Evolutionary conservation across 2,797 vertebrate species (phyloP).

Genomic region (Amniataba percoides): DNA sequence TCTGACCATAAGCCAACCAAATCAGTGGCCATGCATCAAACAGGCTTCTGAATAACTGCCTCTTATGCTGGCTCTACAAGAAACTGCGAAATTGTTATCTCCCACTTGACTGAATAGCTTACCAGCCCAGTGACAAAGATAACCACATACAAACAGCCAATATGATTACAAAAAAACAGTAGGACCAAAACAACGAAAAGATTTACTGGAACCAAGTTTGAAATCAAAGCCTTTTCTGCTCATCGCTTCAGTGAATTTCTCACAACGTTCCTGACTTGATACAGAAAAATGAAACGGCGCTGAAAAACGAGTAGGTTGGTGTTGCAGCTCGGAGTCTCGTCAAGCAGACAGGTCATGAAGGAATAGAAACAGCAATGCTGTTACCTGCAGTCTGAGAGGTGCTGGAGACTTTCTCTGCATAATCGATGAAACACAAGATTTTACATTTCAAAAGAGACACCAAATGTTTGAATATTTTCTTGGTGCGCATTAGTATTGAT

Average conservation of each 20-base stretch:
- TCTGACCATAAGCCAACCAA: slow-evolving; percentile 44
- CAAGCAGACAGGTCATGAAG: slow-evolving; percentile 9
- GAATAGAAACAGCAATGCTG: slow-evolving; percentile 3
- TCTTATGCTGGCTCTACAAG: slow-evolving; percentile 12
- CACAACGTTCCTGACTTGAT: slow-evolving; percentile 14
- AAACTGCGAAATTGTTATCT: slow-evolving; percentile 34
- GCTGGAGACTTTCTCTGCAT: neutral
- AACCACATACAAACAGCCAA: slow-evolving; percentile 8
- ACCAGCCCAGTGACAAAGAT: slow-evolving; percentile 14
- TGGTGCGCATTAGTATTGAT: neutral
- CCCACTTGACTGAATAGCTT: slow-evolving; percentile 15
- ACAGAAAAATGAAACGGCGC: slow-evolving; percentile 31
- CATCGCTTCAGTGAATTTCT: slow-evolving; percentile 25
- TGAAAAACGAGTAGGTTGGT: slow-evolving; percentile 21
- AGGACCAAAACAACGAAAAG: neutral
- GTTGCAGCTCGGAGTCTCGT: slow-evolving; percentile 15
- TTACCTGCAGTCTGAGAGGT: slow-evolving; percentile 5
- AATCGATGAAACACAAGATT: neutral
- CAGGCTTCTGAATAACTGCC: slow-evolving; percentile 19
- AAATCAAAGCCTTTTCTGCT: slow-evolving; percentile 37
- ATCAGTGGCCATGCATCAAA: slow-evolving; percentile 48
- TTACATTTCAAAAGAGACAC: neutral
- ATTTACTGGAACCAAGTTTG: slow-evolving; percentile 7
- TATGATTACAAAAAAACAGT: neutral
- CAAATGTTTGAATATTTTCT: neutral